phyloP scores from a whole-genome alignment of 2,113 vertebrate genomes.

The Meriones unguiculatus region DNA sequence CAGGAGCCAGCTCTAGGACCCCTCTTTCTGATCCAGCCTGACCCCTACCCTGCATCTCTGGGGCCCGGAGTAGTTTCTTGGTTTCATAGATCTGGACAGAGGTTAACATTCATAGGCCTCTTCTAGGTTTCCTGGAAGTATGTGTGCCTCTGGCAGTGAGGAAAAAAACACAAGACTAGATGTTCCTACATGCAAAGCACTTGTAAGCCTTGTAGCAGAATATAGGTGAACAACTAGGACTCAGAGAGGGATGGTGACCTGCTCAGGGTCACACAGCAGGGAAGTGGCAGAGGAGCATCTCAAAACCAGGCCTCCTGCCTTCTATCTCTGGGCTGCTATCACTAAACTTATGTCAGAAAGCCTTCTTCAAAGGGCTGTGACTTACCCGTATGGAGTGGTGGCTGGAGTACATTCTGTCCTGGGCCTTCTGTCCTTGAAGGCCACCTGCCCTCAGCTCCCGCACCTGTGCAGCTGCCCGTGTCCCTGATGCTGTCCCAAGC shows the following conservation, averaged over 20 bases:
- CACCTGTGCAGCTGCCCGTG: neutral
- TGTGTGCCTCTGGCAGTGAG: neutral
- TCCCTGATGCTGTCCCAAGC: constrained; percentile 14
- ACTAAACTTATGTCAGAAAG: neutral
- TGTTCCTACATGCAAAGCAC: neutral
- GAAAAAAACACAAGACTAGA: neutral
- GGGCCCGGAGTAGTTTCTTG: neutral
- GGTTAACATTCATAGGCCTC: neutral
- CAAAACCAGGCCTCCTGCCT: neutral
- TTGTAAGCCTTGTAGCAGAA: neutral
- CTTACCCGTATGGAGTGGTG: neutral
- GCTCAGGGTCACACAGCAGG: constrained; percentile 29
- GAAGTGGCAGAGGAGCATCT: neutral
- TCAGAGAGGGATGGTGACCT: constrained; percentile 6
- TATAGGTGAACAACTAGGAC: neutral
- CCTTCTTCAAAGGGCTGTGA: neutral
- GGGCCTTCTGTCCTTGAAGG: constrained; percentile 49
- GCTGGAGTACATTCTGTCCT: neutral
- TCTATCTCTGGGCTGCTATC: neutral
- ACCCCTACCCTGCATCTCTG: fast-evolving
- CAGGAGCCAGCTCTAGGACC: neutral
- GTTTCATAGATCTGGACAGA: neutral
- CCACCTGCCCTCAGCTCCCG: neutral
- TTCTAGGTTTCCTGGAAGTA: neutral
- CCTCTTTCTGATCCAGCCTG: neutral